These are phyloP conservation scores for Triplophysa yarkandensis DNA, from an alignment of 2,797 vertebrate species.

Conservation along the genomic window DNA sequence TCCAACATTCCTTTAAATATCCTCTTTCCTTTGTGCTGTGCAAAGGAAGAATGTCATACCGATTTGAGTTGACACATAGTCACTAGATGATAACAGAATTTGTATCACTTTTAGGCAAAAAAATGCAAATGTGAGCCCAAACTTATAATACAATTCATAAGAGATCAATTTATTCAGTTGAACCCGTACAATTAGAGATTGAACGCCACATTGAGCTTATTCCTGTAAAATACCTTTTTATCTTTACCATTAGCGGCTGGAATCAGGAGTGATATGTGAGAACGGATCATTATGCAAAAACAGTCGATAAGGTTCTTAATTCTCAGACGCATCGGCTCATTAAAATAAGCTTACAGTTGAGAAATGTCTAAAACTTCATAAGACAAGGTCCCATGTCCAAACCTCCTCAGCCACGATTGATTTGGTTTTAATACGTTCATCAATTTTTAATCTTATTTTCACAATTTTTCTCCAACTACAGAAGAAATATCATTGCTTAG, in stretches of 20 bases:
- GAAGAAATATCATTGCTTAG: too few species aligned
- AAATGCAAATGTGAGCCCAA: background rate
- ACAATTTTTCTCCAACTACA: background rate
- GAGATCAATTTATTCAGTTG: too few species aligned
- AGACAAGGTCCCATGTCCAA: background rate
- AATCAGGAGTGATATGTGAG: background rate
- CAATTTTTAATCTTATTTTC: background rate
- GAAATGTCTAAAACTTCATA: background rate
- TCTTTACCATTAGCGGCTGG: background rate
- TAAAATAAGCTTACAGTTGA: constrained; percentile 1
- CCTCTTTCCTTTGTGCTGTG: too few species aligned
- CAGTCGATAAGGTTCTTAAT: background rate
- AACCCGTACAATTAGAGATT: too few species aligned
- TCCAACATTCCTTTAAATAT: too few species aligned
- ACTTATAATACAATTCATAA: background rate
- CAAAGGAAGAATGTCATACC: too few species aligned
- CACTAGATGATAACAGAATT: too few species aligned
- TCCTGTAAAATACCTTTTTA: background rate
- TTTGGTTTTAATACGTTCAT: background rate
- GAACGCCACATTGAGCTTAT: background rate
- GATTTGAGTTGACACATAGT: too few species aligned
- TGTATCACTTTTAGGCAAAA: too few species aligned
- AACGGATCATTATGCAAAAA: background rate
- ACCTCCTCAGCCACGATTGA: background rate
- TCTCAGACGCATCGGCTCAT: background rate